phyloP scores from a whole-genome alignment of 2,888 invertebrate genomes.

The Pseudanteris insignis region DNA sequence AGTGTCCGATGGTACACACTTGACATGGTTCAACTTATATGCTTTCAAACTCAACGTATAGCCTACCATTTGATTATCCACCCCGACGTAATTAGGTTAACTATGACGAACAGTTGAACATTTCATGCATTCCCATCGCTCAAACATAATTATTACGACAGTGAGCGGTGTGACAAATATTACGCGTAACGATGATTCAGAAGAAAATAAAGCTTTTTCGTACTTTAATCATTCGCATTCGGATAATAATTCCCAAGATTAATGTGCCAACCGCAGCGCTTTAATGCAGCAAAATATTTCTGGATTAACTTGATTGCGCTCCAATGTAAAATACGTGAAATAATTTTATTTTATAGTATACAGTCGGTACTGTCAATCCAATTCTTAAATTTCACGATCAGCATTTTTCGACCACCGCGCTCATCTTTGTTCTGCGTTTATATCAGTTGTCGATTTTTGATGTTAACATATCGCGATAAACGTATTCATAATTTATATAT shows the following conservation, averaged over 20 bases:
- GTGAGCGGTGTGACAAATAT: constrained; percentile 25
- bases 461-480: too few relatives aligned
- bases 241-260: not conserved
- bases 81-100: constrained; percentile 52
- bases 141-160: constrained; percentile 23
- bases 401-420: too few relatives aligned
- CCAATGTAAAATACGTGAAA: too few relatives aligned
- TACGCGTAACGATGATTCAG: constrained; percentile 25
- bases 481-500: too few relatives aligned
- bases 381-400: too few relatives aligned
- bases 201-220: constrained; percentile 9
- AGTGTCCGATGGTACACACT: constrained; percentile 22
- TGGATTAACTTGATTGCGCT: too few relatives aligned
- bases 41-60: constrained; percentile 23
- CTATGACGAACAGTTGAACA: constrained; percentile 47
- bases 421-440: too few relatives aligned
- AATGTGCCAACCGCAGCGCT: not conserved
- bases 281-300: too few relatives aligned
- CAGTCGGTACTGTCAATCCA: too few relatives aligned
- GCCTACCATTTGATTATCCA: constrained; percentile 29
- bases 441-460: too few relatives aligned
- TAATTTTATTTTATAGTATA: too few relatives aligned
- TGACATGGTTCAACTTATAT: constrained; percentile 31
- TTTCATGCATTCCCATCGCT: constrained; percentile 27
- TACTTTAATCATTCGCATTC: not conserved